Percentiles rank a stretch among this genome's conserved stretches.
Evolutionary conservation across 2,888 invertebrate genomes (phyloP).

Genomic region (Ceraclea dissimilis): DNA sequence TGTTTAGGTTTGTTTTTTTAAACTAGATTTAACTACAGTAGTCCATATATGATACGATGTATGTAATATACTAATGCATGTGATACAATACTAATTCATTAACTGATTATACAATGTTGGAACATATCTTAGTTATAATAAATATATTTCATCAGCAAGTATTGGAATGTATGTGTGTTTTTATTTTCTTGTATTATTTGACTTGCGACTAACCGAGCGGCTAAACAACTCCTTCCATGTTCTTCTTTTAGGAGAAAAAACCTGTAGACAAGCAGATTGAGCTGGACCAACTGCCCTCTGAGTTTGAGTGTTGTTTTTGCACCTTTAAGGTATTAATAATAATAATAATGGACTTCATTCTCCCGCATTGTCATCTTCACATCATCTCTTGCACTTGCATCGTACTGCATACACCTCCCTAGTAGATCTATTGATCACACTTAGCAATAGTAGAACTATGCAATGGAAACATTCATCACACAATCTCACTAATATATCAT

Average conservation of each 20-base stretch:
- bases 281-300: constrained; percentile 86
- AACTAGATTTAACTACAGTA: too few species aligned
- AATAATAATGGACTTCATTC: too few species aligned
- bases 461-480: not conserved
- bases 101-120: not conserved
- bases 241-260: constrained; percentile 58
- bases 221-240: too few species aligned
- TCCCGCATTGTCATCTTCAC: too few species aligned
- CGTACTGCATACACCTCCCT: not conserved
- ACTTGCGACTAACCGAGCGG: too few species aligned
- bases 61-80: too few species aligned
- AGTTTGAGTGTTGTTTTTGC: constrained; percentile 97
- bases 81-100: too few species aligned
- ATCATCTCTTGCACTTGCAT: not conserved
- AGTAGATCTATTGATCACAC: not conserved
- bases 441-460: not conserved
- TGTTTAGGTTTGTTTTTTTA: too few species aligned
- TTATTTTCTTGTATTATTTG: too few species aligned
- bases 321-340: constrained; percentile 71
- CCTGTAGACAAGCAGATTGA: constrained; percentile 63
- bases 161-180: not conserved
- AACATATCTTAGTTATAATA: not conserved
- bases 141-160: not conserved
- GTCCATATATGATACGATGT: too few species aligned
- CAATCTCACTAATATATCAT: too few species aligned